Percentiles rank a stretch among this genome's conserved stretches.
phyloP scores from a whole-genome alignment of 2,113 vertebrate genomes.

The Pelecanoides urinatrix region DNA sequence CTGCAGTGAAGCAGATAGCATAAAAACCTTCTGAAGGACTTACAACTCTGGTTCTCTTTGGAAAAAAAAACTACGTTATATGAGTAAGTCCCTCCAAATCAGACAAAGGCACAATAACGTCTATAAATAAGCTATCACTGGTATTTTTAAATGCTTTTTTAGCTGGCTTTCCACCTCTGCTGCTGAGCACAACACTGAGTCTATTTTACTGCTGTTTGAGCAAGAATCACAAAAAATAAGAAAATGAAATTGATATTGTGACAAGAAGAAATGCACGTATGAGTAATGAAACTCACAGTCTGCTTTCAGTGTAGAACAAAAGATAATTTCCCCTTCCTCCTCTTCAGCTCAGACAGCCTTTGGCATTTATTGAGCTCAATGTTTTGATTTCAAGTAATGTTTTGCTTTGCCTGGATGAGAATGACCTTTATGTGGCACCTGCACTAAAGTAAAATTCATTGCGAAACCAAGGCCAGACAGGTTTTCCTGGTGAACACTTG shows the following conservation, averaged over 20 bases:
- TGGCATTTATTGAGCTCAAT: not conserved
- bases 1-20: not conserved
- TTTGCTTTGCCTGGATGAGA: not conserved
- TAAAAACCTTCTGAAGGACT: not conserved
- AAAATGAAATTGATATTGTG: not conserved
- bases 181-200: not conserved
- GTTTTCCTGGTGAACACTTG: not conserved
- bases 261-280: not conserved
- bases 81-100: not conserved
- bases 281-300: not conserved
- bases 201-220: not conserved
- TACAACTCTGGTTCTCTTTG: not conserved
- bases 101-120: not conserved
- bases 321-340: not conserved
- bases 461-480: conserved; percentile 16
- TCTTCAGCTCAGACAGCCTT: not conserved
- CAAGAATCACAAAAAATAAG: not conserved
- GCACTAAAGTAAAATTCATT: not conserved
- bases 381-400: not conserved
- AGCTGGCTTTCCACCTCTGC: not conserved
- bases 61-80: not conserved
- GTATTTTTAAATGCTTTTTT: not conserved
- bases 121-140: not conserved
- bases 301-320: not conserved
- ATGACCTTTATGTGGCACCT: not conserved